Evolutionary conservation across 2,888 invertebrate species (phyloP).

Genomic region (Callinectes sapidus): DNA sequence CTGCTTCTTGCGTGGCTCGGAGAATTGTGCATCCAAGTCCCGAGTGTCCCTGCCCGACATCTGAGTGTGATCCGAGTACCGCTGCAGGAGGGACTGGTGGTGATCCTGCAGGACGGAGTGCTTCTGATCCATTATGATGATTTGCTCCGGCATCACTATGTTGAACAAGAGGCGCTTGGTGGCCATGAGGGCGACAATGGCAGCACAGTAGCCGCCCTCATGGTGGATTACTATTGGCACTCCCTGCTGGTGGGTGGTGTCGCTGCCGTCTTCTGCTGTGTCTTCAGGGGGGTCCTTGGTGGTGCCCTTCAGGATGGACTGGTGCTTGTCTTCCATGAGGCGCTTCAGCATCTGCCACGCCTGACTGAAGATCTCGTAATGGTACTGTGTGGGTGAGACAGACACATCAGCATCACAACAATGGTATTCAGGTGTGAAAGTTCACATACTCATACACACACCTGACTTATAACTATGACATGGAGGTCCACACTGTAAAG

Average conservation of each 20-base stretch:
- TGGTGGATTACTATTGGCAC: conserved; percentile 62
- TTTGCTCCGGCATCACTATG: conserved; percentile 79
- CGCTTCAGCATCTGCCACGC: conserved; percentile 73
- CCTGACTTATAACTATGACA: neutral
- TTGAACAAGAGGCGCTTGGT: conserved; percentile 75
- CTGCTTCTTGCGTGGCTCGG: neutral
- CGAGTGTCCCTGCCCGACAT: conserved; percentile 47
- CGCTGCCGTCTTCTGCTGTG: neutral
- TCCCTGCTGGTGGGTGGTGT: neutral
- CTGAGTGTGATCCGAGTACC: conserved; percentile 60
- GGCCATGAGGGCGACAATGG: conserved; percentile 71
- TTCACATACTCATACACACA: neutral
- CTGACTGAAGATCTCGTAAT: conserved; percentile 76
- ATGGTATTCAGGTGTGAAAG: neutral
- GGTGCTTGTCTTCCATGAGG: conserved; percentile 57
- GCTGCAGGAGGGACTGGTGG: conserved; percentile 50
- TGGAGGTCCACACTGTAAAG: neutral
- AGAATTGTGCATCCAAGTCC: conserved; percentile 6
- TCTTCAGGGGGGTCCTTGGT: neutral
- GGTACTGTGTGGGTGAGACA: conserved; percentile 75
- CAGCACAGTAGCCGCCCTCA: conserved; percentile 73
- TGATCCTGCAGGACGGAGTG: conserved; percentile 44
- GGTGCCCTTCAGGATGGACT: neutral
- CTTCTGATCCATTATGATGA: conserved; percentile 77
- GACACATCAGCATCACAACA: neutral